phyloP scores from a whole-genome alignment of 2,888 invertebrate species.

The Idaea aversata region DNA sequence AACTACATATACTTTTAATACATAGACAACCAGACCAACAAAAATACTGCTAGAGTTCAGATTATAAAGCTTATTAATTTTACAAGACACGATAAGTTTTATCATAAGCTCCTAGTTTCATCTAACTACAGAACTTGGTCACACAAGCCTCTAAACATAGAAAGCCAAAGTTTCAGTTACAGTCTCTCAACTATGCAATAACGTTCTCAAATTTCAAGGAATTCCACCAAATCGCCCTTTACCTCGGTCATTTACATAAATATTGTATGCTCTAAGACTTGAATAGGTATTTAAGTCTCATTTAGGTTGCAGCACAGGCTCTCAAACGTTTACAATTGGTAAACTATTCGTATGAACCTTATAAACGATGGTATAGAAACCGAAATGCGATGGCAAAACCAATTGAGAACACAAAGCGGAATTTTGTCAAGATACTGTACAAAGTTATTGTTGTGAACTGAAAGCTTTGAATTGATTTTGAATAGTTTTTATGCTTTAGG shows the following conservation, averaged over 20 bases:
- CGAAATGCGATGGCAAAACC: slow-evolving; percentile 13
- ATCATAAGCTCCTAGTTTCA: not conserved
- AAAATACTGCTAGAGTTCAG: no score
- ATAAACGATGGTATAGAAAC: slow-evolving; percentile 15
- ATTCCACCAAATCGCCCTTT: slow-evolving; percentile 34
- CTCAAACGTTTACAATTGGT: slow-evolving; percentile 12
- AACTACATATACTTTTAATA: no score
- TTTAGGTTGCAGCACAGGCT: slow-evolving; percentile 47
- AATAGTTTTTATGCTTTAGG: slow-evolving; percentile 12
- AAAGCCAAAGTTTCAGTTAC: slow-evolving; percentile 10
- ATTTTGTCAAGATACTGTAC: slow-evolving; percentile 22
- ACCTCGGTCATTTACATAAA: slow-evolving; percentile 52
- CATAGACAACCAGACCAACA: no score
- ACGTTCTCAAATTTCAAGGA: slow-evolving; percentile 31
- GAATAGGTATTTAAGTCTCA: slow-evolving; percentile 61
- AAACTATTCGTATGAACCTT: not conserved
- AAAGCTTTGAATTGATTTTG: slow-evolving; percentile 5
- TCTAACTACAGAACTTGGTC: not conserved
- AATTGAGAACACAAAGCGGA: slow-evolving; percentile 8
- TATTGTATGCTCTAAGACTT: slow-evolving; percentile 50
- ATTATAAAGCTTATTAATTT: no score
- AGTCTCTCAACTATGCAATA: slow-evolving; percentile 24
- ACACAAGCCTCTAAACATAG: not conserved
- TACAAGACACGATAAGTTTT: not conserved
- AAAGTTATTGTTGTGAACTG: slow-evolving; percentile 9